Percentiles rank a stretch among this genome's conserved stretches.
Evolutionary conservation across 1,140 invertebrate genomes (phyloP).

Genomic region (Aphaenogaster floridana): DNA sequence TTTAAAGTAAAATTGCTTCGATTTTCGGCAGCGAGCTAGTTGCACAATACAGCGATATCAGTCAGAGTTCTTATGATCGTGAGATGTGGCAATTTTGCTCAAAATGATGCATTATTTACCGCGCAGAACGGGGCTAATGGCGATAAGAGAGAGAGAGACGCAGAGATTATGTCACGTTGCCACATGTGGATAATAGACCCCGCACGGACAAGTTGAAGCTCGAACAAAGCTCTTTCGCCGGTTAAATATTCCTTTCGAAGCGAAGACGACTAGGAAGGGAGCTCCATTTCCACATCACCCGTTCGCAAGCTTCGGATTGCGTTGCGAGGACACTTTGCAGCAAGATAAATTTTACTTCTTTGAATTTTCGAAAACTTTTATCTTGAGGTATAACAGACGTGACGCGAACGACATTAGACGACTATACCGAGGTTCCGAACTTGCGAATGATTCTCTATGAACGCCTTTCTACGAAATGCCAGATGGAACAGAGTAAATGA

Average conservation of each 20-base stretch:
- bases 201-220: background rate
- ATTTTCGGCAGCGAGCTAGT: background rate
- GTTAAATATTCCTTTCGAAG: constrained; percentile 28
- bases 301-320: background rate
- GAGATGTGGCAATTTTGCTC: constrained; percentile 52
- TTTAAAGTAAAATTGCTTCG: constrained; percentile 25
- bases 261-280: background rate
- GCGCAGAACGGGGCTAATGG: background rate
- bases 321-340: background rate
- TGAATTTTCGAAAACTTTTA: constrained; percentile 25
- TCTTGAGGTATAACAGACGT: background rate
- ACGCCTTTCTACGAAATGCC: background rate
- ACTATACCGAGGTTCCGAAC: background rate
- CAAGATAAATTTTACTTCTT: constrained; percentile 24
- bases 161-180: constrained; percentile 26
- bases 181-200: constrained; percentile 3
- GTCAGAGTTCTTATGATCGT: constrained; percentile 42
- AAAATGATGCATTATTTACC: constrained; percentile 45
- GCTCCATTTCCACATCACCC: background rate
- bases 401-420: background rate
- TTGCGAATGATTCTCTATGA: background rate
- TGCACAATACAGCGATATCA: constrained; percentile 24
- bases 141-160: constrained; percentile 28
- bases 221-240: constrained; percentile 3
- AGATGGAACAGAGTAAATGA: background rate